Evolutionary conservation across 2,888 invertebrate species (phyloP).

Genomic region (Ypsolopha scabrella): DNA sequence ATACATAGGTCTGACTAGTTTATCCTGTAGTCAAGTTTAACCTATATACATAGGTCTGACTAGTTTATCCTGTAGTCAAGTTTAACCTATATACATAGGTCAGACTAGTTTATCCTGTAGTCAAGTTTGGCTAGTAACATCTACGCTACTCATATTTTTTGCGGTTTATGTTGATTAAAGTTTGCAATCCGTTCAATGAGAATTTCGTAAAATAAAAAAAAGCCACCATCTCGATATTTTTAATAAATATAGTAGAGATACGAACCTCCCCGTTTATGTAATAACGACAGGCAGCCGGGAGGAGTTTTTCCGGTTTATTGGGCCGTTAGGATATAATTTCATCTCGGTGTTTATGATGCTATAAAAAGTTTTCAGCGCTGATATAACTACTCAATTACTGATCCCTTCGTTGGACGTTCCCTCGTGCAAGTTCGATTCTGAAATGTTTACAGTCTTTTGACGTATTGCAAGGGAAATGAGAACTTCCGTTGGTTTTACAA

Average conservation of each 20-base stretch:
- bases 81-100: no score
- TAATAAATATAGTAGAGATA: constrained; percentile 22
- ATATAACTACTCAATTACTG: constrained; percentile 55
- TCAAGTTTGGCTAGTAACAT: no score
- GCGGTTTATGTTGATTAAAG: no score
- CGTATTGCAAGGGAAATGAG: no score
- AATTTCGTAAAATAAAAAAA: not conserved
- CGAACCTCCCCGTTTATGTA: constrained; percentile 46
- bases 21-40: no score
- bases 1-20: no score
- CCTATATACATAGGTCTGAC: no score
- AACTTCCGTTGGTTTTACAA: no score
- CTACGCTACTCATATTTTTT: no score
- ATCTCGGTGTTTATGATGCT: constrained; percentile 62
- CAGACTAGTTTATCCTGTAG: no score
- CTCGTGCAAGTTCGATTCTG: not conserved
- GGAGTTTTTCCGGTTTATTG: constrained; percentile 62
- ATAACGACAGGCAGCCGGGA: constrained; percentile 44
- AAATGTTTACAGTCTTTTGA: not conserved
- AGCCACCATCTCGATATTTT: constrained; percentile 2
- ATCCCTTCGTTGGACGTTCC: constrained; percentile 8
- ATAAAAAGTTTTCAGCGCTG: constrained; percentile 61
- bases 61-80: no score
- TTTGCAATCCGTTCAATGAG: no score
- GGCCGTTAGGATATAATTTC: constrained; percentile 66